Percentiles rank a stretch among this genome's conserved stretches.
These are phyloP conservation scores for Meiosimyza decipiens DNA, from an alignment of 2,888 invertebrate species.

Conservation along the genomic window DNA sequence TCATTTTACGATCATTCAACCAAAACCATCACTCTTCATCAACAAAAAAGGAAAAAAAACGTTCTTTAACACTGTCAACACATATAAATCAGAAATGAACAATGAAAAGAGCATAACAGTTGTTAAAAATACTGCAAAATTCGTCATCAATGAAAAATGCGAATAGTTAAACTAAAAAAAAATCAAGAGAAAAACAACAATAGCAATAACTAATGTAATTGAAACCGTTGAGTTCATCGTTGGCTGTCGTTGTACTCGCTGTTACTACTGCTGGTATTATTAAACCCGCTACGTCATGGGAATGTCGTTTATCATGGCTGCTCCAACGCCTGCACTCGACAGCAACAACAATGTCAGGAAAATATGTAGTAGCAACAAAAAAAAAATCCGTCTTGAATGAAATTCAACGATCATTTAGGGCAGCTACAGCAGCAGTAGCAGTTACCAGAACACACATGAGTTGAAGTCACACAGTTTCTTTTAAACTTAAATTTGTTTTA, in stretches of 20 bases:
- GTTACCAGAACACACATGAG: not conserved
- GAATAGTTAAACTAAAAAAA: conserved; percentile 26
- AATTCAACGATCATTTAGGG: conserved; percentile 3
- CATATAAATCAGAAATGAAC: no score
- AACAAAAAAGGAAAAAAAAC: no score
- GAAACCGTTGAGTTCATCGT: conserved; percentile 34
- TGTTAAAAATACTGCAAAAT: conserved; percentile 14
- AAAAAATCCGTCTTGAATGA: conserved; percentile 7
- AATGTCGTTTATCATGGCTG: conserved; percentile 27
- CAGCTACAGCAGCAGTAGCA: conserved; percentile 16
- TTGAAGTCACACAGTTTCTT: no score
- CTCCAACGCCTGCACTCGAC: conserved; percentile 16
- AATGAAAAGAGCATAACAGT: no score
- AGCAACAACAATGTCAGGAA: not conserved
- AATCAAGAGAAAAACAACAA: conserved; percentile 19
- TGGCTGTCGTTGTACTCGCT: conserved; percentile 23
- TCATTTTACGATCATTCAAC: no score
- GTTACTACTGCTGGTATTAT: conserved; percentile 14
- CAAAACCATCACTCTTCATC: no score
- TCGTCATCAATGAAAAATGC: conserved; percentile 44
- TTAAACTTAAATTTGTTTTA: no score
- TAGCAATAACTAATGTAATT: conserved; percentile 31
- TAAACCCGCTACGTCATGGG: conserved; percentile 37
- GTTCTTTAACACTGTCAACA: no score
- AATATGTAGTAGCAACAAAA: not conserved